phyloP scores from a whole-genome alignment of 2,797 vertebrate genomes.

The Eulemur coronatus region DNA sequence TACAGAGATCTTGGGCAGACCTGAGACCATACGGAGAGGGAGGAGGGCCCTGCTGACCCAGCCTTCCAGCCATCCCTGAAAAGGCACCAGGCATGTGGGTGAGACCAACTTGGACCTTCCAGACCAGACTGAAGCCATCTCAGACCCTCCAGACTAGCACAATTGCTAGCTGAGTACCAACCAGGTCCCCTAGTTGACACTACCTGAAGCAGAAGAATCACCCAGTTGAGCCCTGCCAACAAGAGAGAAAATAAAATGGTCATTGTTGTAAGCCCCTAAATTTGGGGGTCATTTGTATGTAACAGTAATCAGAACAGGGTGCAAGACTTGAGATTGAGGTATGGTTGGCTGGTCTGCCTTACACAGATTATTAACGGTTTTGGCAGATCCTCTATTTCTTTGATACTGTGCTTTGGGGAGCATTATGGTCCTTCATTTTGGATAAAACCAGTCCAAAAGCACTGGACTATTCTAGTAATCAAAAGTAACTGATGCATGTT shows the following conservation, averaged over 20 bases:
- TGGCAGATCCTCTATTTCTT: not conserved
- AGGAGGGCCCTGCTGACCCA: not conserved
- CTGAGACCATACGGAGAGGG: not conserved
- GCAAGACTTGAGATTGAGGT: not conserved
- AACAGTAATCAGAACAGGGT: not conserved
- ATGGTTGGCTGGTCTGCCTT: not conserved
- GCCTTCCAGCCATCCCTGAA: not conserved
- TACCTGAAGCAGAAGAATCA: not conserved
- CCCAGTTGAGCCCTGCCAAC: not conserved
- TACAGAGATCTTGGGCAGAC: not conserved
- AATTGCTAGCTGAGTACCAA: not conserved
- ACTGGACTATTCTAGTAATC: not conserved
- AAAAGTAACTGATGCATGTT: not conserved
- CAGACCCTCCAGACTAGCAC: not conserved
- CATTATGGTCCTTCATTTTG: not conserved
- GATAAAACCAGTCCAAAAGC: not conserved
- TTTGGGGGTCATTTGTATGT: not conserved
- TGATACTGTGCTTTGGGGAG: not conserved
- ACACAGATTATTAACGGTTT: not conserved
- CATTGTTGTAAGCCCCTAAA: not conserved
- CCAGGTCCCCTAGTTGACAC: not conserved
- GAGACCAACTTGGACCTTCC: not conserved
- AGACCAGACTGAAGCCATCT: not conserved
- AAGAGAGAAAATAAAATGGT: not conserved
- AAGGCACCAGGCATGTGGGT: not conserved